Percentiles rank a stretch among this genome's conserved stretches.
Evolutionary conservation across 53 echinoderm and acorn worm species (phyloP).

Genomic region (Holothuria leucospilota): DNA sequence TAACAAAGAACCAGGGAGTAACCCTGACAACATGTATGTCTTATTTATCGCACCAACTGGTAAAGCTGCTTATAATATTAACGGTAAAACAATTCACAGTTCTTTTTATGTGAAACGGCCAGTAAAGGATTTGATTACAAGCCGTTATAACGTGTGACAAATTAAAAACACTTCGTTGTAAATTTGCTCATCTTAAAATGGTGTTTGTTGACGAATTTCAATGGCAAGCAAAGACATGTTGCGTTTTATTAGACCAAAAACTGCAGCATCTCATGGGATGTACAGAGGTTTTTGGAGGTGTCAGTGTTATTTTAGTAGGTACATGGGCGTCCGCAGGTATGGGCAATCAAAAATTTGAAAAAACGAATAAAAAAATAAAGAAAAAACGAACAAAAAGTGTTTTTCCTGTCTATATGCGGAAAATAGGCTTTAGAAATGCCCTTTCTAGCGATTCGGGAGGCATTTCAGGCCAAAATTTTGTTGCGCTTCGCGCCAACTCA

Average conservation of each 20-base stretch:
- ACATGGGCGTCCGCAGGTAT: no score
- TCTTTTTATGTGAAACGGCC: constrained; percentile 49
- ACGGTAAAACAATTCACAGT: constrained; percentile 34
- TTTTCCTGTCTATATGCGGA: no score
- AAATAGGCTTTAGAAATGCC: no score
- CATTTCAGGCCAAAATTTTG: no score
- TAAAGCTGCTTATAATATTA: constrained; percentile 63
- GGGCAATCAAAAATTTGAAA: no score
- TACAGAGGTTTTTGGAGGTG: constrained; percentile 62
- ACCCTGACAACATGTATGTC: no score
- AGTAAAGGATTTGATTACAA: constrained; percentile 57
- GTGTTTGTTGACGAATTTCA: constrained; percentile 67
- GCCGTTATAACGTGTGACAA: constrained; percentile 7
- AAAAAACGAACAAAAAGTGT: no score
- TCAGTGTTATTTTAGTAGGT: constrained; percentile 56
- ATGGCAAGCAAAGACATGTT: constrained; percentile 46
- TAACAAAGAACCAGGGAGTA: not conserved
- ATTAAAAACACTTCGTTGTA: constrained; percentile 31
- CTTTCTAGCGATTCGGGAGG: no score
- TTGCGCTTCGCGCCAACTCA: no score
- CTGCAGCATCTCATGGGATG: constrained; percentile 62
- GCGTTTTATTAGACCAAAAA: constrained; percentile 49
- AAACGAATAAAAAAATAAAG: no score
- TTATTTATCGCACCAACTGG: constrained; percentile 57
- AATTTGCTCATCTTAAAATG: constrained; percentile 27